These are phyloP conservation scores for Hormiphora californensis DNA, from an alignment of 37 sponge, comb jelly and placozoan genomes.

Conservation along the genomic window DNA sequence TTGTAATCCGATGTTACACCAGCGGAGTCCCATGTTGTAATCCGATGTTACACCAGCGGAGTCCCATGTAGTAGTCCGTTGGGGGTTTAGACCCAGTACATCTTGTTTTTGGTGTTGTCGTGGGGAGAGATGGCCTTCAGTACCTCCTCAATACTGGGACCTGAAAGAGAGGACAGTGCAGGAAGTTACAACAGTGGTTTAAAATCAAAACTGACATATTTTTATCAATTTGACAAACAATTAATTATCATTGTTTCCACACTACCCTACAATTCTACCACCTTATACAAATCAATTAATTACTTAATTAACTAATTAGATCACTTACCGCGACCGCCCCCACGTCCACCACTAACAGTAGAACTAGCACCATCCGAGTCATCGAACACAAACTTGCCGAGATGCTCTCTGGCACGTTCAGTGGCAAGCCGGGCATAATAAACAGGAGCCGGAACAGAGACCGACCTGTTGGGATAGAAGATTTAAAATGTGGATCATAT, in stretches of 20 bases:
- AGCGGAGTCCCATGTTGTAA: too few relatives aligned
- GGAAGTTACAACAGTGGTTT: too few relatives aligned
- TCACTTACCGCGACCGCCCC: background rate
- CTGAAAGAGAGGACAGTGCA: too few relatives aligned
- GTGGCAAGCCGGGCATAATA: constrained; percentile 55
- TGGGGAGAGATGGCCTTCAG: background rate
- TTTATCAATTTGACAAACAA: background rate
- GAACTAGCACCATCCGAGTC: constrained; percentile 30
- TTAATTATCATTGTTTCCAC: too few relatives aligned
- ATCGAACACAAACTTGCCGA: constrained; percentile 27
- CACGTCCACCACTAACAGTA: background rate
- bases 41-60: too few relatives aligned
- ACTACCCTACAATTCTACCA: too few relatives aligned
- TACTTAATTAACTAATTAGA: background rate
- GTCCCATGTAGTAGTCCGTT: too few relatives aligned
- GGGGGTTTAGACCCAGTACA: constrained; percentile 31
- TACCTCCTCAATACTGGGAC: background rate
- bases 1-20: too few relatives aligned
- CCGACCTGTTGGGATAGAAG: constrained; percentile 14
- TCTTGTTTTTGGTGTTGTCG: constrained; percentile 43
- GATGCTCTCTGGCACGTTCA: constrained; percentile 43
- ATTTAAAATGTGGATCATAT: too few relatives aligned
- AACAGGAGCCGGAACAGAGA: constrained; percentile 55
- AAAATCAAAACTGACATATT: background rate
- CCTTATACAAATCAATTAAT: background rate